Base-by-base conservation (phyloP, 2,797 vertebrate species). In the Aplochiton taeniatus region DNA sequence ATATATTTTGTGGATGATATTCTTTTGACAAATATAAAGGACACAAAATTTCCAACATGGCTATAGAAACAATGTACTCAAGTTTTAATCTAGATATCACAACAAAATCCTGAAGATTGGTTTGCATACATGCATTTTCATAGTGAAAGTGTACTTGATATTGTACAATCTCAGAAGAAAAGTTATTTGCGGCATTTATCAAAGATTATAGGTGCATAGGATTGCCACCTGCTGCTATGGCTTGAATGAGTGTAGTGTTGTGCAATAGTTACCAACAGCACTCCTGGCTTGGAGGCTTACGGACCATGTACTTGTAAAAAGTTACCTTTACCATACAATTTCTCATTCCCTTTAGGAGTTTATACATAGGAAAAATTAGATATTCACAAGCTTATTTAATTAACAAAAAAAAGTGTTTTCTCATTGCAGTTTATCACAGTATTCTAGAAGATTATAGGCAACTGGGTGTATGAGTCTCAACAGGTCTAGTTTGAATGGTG, bases 221-320 rank as follows among this genome's bases (percentile, higher is more conserved):
- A 60, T 84, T 78, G 60, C 74, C 78, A 79, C 66, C 73, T 65
- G 76, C 83, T 86, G 83, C 84, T 87, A 73, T 79, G 67, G 69
- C 68, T 53, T 73, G 68, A 82, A 80, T 77, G 76, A 69, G 53
- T 68, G 56, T 55, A 71, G 64, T 77, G 73, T 54, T 63, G 58
- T 74, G 70, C 64, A 61, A 53, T 58, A 66, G 65, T 70, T 67
- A 53, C 61, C 63, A 43, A 58, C 72, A 11, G 47, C 73, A 64
- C 31, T 31, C 31, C 31, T 31, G 31, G 31, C 41, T 76, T n/a
- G 48, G 60, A 43, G 60, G 49, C 47, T 77, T 52, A 69, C 11
- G 58, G 14, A 47, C 61, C 61, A 14, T 51, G 43, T 60, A 55
- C 61, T 52, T 68, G 60, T 55, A 61, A 48, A 77, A 68, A 49